Evolutionary conservation across 1,140 invertebrate genomes (phyloP), one percentile per base, ranked within the genome.

Genomic region (Microplitis mediator): DNA sequence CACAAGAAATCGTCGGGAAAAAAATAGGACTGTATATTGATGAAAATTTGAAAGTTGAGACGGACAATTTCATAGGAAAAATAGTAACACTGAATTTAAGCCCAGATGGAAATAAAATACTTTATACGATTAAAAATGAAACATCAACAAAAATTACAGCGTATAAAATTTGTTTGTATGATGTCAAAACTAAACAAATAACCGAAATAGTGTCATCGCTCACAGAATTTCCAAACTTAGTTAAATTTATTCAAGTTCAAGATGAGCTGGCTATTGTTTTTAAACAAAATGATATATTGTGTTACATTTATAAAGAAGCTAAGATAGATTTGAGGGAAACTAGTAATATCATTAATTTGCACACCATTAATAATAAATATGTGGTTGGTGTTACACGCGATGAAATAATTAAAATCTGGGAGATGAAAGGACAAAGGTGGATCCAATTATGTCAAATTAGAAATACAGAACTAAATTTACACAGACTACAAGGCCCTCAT

Each of bases 41-140:
- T 31, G 63, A 82, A 61, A 50, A 68, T n/a, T 31, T 74, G 32
- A 31, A 82, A 34, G 72, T 64, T 5, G 75, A 79, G 75, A 72
- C 75, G 69, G 70, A 78, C 69, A 74, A 75, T 31, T 64, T 78
- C 4, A 61, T 78, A 45, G 82, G 79, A n/a, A 82, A 79, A 63
- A 81, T 87, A 67, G 76, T 72, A 34, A 79, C 76, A 16, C 69
- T 87, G n/a, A 79, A 75, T 67, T 61, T 85, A 8, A 76, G 76
- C 16, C 51, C 79, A 3, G 68, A 81, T 50, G 78, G 68, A 14
- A 73, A 77, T 0, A 79, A 81, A 74, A 70, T 86, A 54, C 69
- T 85, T 35, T 86, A 80, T 68, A 63, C 80, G 4, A 83, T 80
- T 1, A 81, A 85, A 36, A 75, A 74, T 65, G 64, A 8, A 9